These are phyloP conservation scores for Caenorhabditis drosophilae DNA, from an alignment of 2,888 invertebrate genomes.

Conservation along the genomic window DNA sequence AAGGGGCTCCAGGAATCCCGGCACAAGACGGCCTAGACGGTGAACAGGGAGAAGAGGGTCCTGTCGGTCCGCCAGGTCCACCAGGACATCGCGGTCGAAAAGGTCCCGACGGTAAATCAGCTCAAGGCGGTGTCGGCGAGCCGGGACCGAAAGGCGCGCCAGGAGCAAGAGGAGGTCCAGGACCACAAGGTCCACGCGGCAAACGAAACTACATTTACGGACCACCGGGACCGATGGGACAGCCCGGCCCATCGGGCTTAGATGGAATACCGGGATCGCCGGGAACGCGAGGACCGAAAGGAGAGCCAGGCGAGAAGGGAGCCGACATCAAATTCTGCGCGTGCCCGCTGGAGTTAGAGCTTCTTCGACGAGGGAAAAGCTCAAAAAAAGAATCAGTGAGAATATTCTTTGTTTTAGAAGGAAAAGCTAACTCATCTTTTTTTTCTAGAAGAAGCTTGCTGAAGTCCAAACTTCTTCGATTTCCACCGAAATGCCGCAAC, in stretches of 20 bases:
- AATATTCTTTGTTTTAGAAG: too few relatives aligned
- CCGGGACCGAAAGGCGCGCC: constrained; percentile 50
- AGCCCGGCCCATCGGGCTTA: constrained; percentile 61
- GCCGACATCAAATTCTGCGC: constrained; percentile 66
- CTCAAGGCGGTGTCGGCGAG: constrained; percentile 45
- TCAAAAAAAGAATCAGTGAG: too few relatives aligned
- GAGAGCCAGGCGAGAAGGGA: constrained; percentile 59
- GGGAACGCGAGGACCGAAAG: constrained; percentile 48
- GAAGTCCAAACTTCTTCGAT: too few relatives aligned
- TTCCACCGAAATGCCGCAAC: constrained; percentile 7
- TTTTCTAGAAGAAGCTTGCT: too few relatives aligned
- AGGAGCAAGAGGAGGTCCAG: constrained; percentile 49
- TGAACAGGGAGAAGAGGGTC: constrained; percentile 42
- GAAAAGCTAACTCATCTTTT: too few relatives aligned
- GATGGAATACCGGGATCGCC: constrained; percentile 63
- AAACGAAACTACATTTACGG: constrained; percentile 65
- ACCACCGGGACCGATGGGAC: constrained; percentile 62
- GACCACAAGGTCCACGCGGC: constrained; percentile 47
- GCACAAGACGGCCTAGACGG: constrained; percentile 37
- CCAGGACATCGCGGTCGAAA: constrained; percentile 36
- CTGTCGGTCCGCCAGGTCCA: constrained; percentile 41
- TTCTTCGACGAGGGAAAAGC: too few relatives aligned
- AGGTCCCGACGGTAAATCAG: constrained; percentile 41
- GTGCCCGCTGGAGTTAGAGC: constrained; percentile 59
- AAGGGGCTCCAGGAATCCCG: constrained; percentile 42